Percentiles rank a stretch among this genome's conserved stretches.
Conservation (phyloP, 2,888 invertebrate genomes). For the Lasioglossum figueresi region DNA sequence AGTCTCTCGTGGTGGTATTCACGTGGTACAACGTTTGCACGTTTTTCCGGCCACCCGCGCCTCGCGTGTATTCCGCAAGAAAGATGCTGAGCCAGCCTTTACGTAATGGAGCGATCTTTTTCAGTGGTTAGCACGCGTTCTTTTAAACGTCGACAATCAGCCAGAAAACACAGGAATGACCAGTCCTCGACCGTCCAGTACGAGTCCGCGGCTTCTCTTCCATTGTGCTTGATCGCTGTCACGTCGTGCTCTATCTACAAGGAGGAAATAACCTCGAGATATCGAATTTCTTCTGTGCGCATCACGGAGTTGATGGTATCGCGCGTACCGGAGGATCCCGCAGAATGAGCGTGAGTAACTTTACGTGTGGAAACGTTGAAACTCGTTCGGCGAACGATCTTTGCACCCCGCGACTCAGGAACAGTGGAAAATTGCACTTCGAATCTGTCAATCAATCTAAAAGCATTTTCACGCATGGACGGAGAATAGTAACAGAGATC, state of each 20-base stretch:
- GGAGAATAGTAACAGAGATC: background rate
- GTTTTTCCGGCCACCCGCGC: background rate
- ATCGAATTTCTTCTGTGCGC: conserved; percentile 44
- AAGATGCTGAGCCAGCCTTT: conserved; percentile 72
- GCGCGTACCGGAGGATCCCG: conserved; percentile 27
- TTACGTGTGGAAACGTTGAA: conserved; percentile 24
- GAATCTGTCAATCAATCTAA: background rate
- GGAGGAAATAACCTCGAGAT: conserved; percentile 44
- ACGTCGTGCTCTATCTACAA: background rate
- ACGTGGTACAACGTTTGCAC: background rate
- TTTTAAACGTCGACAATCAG: conserved; percentile 45
- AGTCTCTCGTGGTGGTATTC: background rate
- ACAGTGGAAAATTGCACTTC: background rate
- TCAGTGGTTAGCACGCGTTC: background rate
- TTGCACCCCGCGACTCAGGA: background rate
- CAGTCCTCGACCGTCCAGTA: conserved; percentile 30
- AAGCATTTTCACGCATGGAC: background rate
- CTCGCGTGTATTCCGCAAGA: conserved; percentile 58
- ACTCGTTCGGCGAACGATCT: background rate
- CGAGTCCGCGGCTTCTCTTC: conserved; percentile 3
- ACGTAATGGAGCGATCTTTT: conserved; percentile 54
- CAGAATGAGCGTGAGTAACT: conserved; percentile 66
- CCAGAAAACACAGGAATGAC: conserved; percentile 49
- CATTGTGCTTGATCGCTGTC: conserved; percentile 7
- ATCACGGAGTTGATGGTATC: conserved; percentile 46